Percentiles rank a stretch among this genome's conserved stretches.
phyloP scores from a whole-genome alignment of 2,113 vertebrate species.

The Cephalopterus ornatus region DNA sequence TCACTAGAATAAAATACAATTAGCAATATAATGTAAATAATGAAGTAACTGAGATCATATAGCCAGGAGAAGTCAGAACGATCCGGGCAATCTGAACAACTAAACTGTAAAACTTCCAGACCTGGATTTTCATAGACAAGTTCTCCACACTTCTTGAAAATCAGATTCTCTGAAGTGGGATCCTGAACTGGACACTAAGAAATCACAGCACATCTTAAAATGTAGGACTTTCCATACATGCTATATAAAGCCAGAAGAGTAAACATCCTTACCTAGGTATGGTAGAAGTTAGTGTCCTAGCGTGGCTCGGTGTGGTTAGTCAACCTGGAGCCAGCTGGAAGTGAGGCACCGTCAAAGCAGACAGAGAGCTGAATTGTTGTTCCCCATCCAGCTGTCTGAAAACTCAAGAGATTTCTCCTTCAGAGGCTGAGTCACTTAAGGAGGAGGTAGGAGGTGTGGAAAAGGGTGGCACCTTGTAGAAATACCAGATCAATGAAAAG shows the following conservation, averaged over 20 bases:
- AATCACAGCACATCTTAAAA: background rate
- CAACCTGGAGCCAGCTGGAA: background rate
- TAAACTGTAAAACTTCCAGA: background rate
- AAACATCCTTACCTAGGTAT: conserved; percentile 60
- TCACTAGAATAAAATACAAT: background rate
- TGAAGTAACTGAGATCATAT: background rate
- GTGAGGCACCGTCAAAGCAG: background rate
- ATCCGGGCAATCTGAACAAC: background rate
- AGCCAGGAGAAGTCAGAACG: background rate
- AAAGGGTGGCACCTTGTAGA: conserved; percentile 82
- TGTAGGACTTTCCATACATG: background rate
- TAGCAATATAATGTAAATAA: background rate
- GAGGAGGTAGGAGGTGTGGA: conserved; percentile 79
- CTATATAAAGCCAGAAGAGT: background rate
- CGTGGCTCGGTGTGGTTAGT: background rate
- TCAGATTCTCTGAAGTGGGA: background rate
- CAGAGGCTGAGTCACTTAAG: conserved; percentile 74
- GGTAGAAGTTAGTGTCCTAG: background rate
- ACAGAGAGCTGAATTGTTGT: background rate
- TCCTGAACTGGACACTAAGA: background rate
- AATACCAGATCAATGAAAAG: conserved; percentile 74
- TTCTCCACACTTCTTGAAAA: background rate
- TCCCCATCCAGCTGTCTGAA: conserved; percentile 51
- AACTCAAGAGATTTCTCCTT: conserved; percentile 59
- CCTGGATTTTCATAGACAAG: background rate